Conservation (phyloP, 2,113 vertebrate species). For the Jaculus jaculus region DNA sequence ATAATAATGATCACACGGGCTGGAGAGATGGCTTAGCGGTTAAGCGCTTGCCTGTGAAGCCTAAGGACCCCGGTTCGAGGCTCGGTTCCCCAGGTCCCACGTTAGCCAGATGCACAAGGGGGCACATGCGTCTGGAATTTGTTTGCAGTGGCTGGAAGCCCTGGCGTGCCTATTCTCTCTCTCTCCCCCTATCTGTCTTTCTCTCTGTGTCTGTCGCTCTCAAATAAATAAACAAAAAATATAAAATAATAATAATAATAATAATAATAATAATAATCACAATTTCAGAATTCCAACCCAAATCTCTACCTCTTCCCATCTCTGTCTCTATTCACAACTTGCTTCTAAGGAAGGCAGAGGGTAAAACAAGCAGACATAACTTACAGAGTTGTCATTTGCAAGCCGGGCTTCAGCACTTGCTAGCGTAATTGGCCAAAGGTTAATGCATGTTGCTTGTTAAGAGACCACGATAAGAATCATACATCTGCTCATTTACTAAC, state of each 20-base stretch:
- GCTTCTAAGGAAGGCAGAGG: not conserved
- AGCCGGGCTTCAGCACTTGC: not conserved
- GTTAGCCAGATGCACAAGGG: too few species aligned
- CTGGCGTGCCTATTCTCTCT: too few species aligned
- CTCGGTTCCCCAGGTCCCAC: too few species aligned
- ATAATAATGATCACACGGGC: not conserved
- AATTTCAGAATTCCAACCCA: slow-evolving; percentile 15
- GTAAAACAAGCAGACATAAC: not conserved
- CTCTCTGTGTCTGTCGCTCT: too few species aligned
- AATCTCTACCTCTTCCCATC: not conserved
- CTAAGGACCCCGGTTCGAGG: too few species aligned
- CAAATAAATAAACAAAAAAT: too few species aligned
- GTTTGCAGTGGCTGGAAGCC: too few species aligned
- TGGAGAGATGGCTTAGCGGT: too few species aligned
- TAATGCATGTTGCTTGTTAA: not conserved
- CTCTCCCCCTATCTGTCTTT: too few species aligned
- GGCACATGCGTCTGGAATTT: too few species aligned
- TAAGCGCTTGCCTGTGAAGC: too few species aligned
- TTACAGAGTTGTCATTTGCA: not conserved
- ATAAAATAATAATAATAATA: too few species aligned
- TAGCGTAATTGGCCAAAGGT: not conserved
- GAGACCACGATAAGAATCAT: not conserved
- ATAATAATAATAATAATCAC: not conserved
- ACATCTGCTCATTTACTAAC: not conserved
- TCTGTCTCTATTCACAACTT: not conserved